phyloP scores from a whole-genome alignment of 2,797 vertebrate species.

The Uromys caudimaculatus region DNA sequence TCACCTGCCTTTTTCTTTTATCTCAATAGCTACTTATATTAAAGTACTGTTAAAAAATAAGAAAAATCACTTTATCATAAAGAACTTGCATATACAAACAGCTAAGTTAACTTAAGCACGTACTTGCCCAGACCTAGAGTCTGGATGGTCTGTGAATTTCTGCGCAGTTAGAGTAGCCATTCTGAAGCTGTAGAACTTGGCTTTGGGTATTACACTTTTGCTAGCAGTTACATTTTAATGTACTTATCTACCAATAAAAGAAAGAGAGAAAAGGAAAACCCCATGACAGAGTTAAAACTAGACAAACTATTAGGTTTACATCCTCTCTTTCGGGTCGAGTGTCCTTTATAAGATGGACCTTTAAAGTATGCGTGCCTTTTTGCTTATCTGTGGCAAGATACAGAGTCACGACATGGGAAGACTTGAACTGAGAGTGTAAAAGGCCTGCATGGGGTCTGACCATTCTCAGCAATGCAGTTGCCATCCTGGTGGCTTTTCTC shows the following conservation, averaged over 20 bases:
- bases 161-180: background rate
- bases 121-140: background rate
- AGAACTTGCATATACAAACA: background rate
- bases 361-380: conserved; percentile 2
- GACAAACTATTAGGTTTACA: too few relatives aligned
- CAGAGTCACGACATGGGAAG: background rate
- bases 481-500: background rate
- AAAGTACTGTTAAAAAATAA: conserved; percentile 8
- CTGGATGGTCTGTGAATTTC: too few relatives aligned
- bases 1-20: conserved; percentile 14
- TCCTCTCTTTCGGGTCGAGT: background rate
- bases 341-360: background rate
- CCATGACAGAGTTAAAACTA: background rate
- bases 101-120: background rate
- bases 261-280: background rate
- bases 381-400: background rate
- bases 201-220: background rate
- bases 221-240: background rate
- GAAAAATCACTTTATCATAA: background rate
- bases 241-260: background rate
- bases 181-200: background rate
- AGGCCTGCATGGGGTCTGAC: background rate
- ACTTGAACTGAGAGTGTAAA: background rate
- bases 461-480: background rate
- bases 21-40: conserved; percentile 8